phyloP scores from a whole-genome alignment of 2,888 invertebrate genomes.

The Galerucella calmariensis region DNA sequence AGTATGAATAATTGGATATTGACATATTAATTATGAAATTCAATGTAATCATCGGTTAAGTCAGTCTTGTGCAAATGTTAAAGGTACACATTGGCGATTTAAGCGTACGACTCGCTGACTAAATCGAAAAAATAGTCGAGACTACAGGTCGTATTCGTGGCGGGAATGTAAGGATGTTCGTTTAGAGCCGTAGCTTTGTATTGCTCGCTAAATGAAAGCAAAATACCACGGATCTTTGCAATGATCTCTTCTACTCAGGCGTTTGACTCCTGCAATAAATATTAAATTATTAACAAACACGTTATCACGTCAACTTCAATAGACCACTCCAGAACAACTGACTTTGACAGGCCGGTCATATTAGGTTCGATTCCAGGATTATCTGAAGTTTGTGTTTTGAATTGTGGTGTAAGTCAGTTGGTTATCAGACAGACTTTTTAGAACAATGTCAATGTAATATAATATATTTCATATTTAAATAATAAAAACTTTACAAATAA shows the following conservation, averaged over 20 bases:
- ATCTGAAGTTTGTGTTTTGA: too few species aligned
- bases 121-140: conserved; percentile 74
- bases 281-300: not conserved
- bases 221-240: conserved; percentile 84
- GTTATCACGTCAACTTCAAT: too few species aligned
- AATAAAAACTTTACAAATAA: too few species aligned
- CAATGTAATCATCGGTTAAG: conserved; percentile 5
- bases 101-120: conserved; percentile 75
- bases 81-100: conserved; percentile 53
- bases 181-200: conserved; percentile 67
- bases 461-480: too few species aligned
- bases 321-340: too few species aligned
- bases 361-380: too few species aligned
- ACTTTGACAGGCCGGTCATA: too few species aligned
- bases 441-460: too few species aligned
- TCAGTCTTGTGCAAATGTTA: conserved; percentile 19
- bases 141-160: conserved; percentile 62
- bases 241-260: conserved; percentile 91
- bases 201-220: conserved; percentile 79
- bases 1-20: not conserved
- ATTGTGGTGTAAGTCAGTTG: too few species aligned
- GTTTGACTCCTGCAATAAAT: conserved; percentile 79
- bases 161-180: conserved; percentile 64
- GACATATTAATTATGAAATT: conserved; percentile 4
- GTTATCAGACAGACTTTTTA: too few species aligned